Percentiles rank a stretch among this genome's conserved stretches.
Conservation (phyloP, 2,113 vertebrate species). For the Malaclemys terrapin region DNA sequence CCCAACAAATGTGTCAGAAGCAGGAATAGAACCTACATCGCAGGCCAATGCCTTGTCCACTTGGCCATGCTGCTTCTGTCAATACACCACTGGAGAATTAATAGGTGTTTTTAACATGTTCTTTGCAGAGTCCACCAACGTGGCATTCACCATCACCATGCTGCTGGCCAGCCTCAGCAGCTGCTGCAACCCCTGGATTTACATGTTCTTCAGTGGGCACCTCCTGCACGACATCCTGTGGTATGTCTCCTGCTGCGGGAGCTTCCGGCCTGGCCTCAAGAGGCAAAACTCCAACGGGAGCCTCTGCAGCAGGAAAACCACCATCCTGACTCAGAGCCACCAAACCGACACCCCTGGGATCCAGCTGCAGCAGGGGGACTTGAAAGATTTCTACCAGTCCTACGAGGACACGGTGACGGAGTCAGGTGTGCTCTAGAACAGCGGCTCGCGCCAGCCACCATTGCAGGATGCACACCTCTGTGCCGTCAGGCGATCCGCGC, state of each 20-base stretch:
- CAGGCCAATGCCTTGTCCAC: neutral
- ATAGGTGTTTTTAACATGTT: neutral
- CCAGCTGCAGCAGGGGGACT: slow-evolving; percentile 1
- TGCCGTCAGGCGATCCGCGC: fast-evolving
- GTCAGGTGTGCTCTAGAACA: slow-evolving; percentile 58
- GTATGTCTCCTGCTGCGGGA: slow-evolving; percentile 48
- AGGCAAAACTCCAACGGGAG: slow-evolving; percentile 73
- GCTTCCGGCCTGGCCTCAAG: neutral
- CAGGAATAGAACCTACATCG: neutral
- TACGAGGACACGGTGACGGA: slow-evolving; percentile 55
- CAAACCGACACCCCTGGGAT: neutral
- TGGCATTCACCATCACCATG: slow-evolving; percentile 85
- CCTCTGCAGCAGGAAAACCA: slow-evolving; percentile 76
- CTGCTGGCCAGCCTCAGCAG: slow-evolving; percentile 86
- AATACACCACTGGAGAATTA: neutral
- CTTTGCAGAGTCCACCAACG: slow-evolving; percentile 77
- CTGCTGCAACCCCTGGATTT: slow-evolving; percentile 89
- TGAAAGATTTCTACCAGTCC: neutral
- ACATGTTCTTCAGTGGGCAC: slow-evolving; percentile 84
- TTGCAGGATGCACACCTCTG: neutral
- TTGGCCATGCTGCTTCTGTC: neutral
- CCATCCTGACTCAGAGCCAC: slow-evolving; percentile 74
- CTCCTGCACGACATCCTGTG: slow-evolving; percentile 44
- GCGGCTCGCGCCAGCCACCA: fast-evolving
- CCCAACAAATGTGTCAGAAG: neutral